Evolutionary conservation across 2,888 invertebrate genomes (phyloP), one percentile per base, ranked within the genome.

Genomic region (Hyles lineata): DNA sequence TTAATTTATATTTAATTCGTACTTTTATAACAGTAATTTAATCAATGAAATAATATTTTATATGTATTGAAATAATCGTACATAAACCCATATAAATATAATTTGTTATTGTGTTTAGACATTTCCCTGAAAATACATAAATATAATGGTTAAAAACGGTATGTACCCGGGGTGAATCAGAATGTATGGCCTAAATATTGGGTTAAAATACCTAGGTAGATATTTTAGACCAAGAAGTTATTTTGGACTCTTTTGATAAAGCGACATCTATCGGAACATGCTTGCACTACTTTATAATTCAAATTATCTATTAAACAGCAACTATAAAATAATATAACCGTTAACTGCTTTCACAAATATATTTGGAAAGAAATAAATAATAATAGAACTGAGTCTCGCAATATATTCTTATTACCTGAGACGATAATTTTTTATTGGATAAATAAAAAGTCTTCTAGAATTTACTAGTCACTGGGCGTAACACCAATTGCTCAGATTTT

Each of bases 251-350:
- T 5, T 43, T 55, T 55, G 19, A n/a, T 55, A 55, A 55, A 55
- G 55, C 55, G 55, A 55, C n/a, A 55, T 55, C 55, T 55, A n/a
- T 55, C 5, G 55, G 55, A n/a, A 55, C 55, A 55, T 55, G 55
- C 55, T 55, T n/a, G 55, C 55, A 55, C 55, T 55, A 55, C n/a
- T 55, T 7, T n/a, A 55, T 35, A 35, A 35, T 43, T 43, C 43
- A 43, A 43, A 43, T 43, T 43, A 43, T 2, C 29, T 1, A 35
- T 35, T 9, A 9, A 35, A 35, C 1, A 35, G 9, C 9, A 35
- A 35, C 35, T 2, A 9, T 35, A 9, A 9, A 35, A 8, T 0
- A 35, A 35, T 35, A 35, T 35, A 35, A 35, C 35, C 35, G 2
- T 11, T 35, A 35, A 8, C 35, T 35, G 35, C 9, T 35, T 35